Evolutionary conservation across 2,113 vertebrate genomes (phyloP).

Genomic region (Pantherophis guttatus): DNA sequence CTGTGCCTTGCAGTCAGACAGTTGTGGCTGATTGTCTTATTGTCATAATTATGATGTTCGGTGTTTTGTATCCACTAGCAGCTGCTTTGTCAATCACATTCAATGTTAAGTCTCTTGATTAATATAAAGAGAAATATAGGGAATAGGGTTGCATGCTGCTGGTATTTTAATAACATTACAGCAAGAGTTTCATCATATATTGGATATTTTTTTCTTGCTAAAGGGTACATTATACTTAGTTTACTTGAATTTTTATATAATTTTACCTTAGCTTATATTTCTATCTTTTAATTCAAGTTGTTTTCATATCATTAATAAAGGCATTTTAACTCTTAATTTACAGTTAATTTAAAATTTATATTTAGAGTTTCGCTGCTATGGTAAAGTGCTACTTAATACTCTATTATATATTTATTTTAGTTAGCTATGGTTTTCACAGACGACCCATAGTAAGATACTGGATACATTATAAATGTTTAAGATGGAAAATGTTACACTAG

Average conservation of each 20-base stretch:
- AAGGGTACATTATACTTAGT: conserved; percentile 21
- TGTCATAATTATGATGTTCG: conserved; percentile 17
- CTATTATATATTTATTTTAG: neutral
- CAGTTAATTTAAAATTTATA: conserved; percentile 1
- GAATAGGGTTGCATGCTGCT: neutral
- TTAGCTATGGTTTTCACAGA: conserved; percentile 5
- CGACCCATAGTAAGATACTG: neutral
- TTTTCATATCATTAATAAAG: neutral
- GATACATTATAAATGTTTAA: neutral
- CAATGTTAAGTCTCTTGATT: neutral
- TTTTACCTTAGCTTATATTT: neutral
- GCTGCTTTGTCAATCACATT: neutral
- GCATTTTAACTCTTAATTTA: conserved; percentile 17
- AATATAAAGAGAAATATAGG: conserved; percentile 1
- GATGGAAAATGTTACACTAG: neutral
- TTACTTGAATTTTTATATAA: neutral
- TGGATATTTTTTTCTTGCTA: neutral
- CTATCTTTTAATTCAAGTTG: neutral
- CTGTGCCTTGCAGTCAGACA: neutral
- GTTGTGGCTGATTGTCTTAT: neutral
- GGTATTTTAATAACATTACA: neutral
- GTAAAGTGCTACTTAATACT: neutral
- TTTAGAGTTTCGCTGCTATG: neutral
- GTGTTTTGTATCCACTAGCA: neutral
- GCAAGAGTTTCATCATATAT: neutral